Base-by-base conservation (phyloP, 2,888 invertebrate species). In the Netelia virgata region DNA sequence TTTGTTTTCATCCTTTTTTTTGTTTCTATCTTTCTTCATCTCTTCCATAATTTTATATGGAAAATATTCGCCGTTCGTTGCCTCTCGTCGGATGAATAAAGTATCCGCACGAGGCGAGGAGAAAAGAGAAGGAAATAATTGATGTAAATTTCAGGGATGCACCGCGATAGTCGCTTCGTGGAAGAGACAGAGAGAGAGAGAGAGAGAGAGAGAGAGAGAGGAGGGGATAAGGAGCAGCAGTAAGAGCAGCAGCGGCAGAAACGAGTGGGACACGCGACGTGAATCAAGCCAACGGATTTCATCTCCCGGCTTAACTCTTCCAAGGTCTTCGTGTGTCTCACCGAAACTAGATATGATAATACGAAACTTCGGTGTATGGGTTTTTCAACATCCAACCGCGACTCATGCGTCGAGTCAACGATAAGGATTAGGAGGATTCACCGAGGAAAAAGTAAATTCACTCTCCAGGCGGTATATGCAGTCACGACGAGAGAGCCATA, bases 171-270 rank as follows among this genome's bases (percentile, higher is more conserved):
- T 66, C 81, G 75, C 81, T 70, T 70, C 57, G 43, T 14, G 63
- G 68, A 61, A 55, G n/a, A 68, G 63, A 77, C 16, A 9, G 20
- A 20, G 41, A 43, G 72, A 79, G 76, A 84, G 75, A 83, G 70
- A 74, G 73, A 55, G 11, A 63, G 55, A 61, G 47, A 36, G 66
- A 61, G 41, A 55, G 66, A 72, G 23, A 53, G 75, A 6, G 50
- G 47, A 63, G 78, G 41, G 10, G 64, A 86, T 36, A 36, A 87
- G 82, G 88, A 88, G 88, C 89, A 88, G 89, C 88, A 88, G 86
- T 79, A 82, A 83, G 68, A 83, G 68, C 87, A 85, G 88, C 70
- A 23, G 6, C 74, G 36, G 10, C 6, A 57, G 20, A 70, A 76
- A 80, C 14, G 57, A 75, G 55, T 57, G 73, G 81, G 76, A 66